Conservation (phyloP, 1,140 invertebrate genomes). For the Tetragnatha versicolor region DNA sequence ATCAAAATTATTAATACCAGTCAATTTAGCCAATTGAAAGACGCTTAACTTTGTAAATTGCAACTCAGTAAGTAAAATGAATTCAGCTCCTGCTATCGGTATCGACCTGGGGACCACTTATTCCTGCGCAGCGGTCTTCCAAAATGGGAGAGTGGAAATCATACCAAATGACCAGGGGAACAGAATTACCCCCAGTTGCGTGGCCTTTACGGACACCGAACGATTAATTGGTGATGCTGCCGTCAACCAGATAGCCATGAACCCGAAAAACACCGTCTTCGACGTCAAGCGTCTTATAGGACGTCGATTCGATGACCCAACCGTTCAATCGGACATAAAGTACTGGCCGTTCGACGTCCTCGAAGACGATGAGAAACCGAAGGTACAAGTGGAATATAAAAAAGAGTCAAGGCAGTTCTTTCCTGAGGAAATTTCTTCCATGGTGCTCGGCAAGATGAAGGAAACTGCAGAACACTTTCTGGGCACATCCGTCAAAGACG, state of each 20-base stretch:
- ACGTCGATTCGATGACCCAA: constrained; percentile 77
- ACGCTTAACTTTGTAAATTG: too few species aligned
- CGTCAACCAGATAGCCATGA: constrained; percentile 78
- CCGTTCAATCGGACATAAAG: constrained; percentile 93
- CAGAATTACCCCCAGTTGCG: too few species aligned
- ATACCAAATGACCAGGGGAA: too few species aligned
- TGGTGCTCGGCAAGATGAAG: constrained; percentile 83
- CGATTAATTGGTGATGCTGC: constrained; percentile 87
- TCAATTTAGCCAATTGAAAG: too few species aligned
- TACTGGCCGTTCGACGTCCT: constrained; percentile 95
- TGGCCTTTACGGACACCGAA: constrained; percentile 25
- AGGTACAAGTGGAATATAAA: constrained; percentile 83
- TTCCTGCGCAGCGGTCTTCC: too few species aligned
- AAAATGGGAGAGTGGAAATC: too few species aligned
- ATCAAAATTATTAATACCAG: too few species aligned
- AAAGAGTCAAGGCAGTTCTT: constrained; percentile 78
- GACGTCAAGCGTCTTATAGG: constrained; percentile 67
- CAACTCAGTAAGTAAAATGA: too few species aligned
- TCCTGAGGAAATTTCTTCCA: constrained; percentile 86
- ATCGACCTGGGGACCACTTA: too few species aligned
- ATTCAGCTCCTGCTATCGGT: too few species aligned
- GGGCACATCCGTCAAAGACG: constrained; percentile 61
- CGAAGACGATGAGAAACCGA: constrained; percentile 69
- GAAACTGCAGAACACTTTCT: constrained; percentile 68
- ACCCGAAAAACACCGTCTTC: constrained; percentile 70